These are phyloP conservation scores for Fratercula arctica DNA, from an alignment of 2,797 vertebrate species.

Conservation along the genomic window DNA sequence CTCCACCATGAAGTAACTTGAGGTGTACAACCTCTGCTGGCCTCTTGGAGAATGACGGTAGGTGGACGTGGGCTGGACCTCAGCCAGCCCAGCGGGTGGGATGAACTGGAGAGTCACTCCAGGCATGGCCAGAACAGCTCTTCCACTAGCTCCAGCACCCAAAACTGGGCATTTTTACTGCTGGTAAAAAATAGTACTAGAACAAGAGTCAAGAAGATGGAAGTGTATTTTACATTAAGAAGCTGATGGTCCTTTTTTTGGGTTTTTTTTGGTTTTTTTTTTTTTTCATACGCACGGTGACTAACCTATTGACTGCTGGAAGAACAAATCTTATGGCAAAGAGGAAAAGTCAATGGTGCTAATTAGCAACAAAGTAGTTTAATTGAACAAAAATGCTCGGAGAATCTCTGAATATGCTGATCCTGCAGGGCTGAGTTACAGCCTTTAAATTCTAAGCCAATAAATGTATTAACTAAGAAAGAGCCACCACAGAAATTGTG, in stretches of 20 bases:
- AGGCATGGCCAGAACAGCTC: background rate
- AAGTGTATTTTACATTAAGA: background rate
- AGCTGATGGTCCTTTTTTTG: background rate
- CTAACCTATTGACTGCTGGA: background rate
- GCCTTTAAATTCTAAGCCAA: background rate
- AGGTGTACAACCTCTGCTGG: background rate
- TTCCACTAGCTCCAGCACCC: background rate
- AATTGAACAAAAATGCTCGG: background rate
- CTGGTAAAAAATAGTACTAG: background rate
- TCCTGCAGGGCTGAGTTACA: background rate
- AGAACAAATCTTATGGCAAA: background rate
- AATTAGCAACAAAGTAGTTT: background rate
- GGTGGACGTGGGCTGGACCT: background rate
- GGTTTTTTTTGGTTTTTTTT: background rate
- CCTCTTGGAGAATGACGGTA: rapidly evolving
- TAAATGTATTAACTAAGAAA: background rate
- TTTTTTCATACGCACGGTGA: rapidly evolving
- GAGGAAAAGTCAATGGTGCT: background rate
- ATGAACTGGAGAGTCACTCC: background rate
- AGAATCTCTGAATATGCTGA: background rate
- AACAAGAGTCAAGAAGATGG: background rate
- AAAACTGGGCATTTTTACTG: background rate
- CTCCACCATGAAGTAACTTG: background rate
- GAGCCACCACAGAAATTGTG: background rate
- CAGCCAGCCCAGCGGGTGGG: background rate